These are phyloP conservation scores for Cryptoprocta ferox DNA, from an alignment of 2,797 vertebrate genomes.

Conservation along the genomic window DNA sequence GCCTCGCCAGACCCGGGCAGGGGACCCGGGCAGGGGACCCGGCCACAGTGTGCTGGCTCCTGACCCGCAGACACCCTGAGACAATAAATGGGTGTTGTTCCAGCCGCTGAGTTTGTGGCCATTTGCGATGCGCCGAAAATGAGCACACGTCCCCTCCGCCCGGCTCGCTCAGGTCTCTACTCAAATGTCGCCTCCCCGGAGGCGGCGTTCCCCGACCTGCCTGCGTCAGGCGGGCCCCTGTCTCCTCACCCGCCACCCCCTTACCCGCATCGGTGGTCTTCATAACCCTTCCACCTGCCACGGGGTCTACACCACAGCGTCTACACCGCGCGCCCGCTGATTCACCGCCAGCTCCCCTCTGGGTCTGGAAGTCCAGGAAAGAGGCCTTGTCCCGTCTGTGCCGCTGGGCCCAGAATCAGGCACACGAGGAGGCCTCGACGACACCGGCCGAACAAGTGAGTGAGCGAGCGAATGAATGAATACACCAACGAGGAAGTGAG, in stretches of 20 bases:
- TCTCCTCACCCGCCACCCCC: neutral
- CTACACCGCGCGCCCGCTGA: too few relatives aligned
- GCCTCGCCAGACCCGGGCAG: neutral
- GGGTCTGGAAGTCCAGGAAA: neutral
- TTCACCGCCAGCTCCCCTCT: fast-evolving
- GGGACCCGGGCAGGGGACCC: too few relatives aligned
- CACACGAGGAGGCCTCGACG: fast-evolving
- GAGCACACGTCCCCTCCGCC: neutral
- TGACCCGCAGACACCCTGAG: too few relatives aligned
- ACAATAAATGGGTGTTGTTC: too few relatives aligned
- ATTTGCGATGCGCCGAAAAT: neutral
- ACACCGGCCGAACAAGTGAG: neutral
- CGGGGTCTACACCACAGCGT: fast-evolving
- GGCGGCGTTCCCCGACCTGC: neutral
- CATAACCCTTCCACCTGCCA: neutral
- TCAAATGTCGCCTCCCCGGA: neutral
- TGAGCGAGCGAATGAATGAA: neutral
- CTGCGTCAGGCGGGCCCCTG: neutral
- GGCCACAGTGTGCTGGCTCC: neutral
- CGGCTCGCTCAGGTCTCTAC: neutral
- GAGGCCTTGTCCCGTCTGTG: neutral
- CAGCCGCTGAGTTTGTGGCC: neutral
- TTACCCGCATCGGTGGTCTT: fast-evolving
- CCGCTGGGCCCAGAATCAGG: neutral
- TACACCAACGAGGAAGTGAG: neutral